Base-by-base conservation (phyloP, 2,113 vertebrate genomes). In the Platysteira castanea region DNA sequence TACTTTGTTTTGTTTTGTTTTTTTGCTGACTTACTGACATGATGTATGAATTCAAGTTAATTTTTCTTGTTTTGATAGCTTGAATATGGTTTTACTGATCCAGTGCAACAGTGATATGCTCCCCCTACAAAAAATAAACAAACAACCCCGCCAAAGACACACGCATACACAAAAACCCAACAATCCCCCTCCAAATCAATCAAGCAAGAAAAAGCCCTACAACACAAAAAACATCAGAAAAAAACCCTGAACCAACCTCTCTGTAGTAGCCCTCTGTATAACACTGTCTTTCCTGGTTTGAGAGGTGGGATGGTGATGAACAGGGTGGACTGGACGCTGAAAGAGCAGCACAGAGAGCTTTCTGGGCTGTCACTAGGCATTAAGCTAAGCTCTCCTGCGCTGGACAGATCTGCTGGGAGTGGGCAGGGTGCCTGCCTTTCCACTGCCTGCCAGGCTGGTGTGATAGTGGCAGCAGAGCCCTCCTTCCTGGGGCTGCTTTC, bases 101-200 rank as follows among this genome's bases (percentile, higher is more conserved):
- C 33, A 74, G 3, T 41, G 9, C 13, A 54, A 42, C 17, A 84
- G 17, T 15, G 31, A 46, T 76, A 33, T 67, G 18, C 10, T 74
- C 3, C 8, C 27, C 22, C 22, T 27, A 26, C 13, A 41, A 41
- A 87, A 63, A 18, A 22, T 2, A 37, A 47, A 23, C 18, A 10
- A 24, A 17, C 33, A 17, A 9, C 0, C 11, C 9, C 2, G 0
- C 19, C 28, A n/a, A 30, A 68, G 33, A 33, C 21, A 18, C 4
- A 26, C 17, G 31, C 9, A 35, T 4, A 31, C 2, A 19, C 27
- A 52, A 35, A 49, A 20, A 16, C 33, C 13, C 9, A 46, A 42
- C 13, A 31, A 19, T 3, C 1, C 15, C 4, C 2, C 9, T 3
- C 7, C 11, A 5, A 35, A 41, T 24, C 22, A 46, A 13, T 16